These are phyloP conservation scores for Donacobius atricapilla DNA, from an alignment of 2,113 vertebrate genomes.

Conservation along the genomic window DNA sequence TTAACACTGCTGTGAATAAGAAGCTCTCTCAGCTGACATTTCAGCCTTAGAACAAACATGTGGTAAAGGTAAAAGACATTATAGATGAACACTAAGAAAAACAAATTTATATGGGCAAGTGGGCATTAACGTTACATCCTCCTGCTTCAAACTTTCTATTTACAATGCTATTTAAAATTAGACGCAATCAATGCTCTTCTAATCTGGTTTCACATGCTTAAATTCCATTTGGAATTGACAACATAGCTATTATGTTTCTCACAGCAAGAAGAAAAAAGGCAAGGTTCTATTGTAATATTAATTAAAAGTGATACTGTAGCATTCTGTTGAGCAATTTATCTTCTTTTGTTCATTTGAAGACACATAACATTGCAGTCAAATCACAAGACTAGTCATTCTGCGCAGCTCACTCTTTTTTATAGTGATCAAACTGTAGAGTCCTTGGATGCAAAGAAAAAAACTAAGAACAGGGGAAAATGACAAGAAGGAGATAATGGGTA, in stretches of 20 bases:
- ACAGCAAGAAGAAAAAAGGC: not conserved
- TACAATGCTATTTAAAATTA: not conserved
- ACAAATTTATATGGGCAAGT: not conserved
- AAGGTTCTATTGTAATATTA: not conserved
- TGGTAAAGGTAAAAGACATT: not conserved
- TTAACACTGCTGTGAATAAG: not conserved
- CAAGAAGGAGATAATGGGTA: not conserved
- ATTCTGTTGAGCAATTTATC: not conserved
- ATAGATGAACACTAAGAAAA: not conserved
- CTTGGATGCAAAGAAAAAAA: not conserved
- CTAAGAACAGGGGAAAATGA: not conserved
- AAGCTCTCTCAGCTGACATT: not conserved
- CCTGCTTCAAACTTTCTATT: not conserved
- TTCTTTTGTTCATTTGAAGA: not conserved
- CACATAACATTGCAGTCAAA: not conserved
- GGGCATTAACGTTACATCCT: not conserved
- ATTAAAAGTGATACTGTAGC: not conserved
- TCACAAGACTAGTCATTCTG: not conserved
- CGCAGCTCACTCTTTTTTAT: not conserved
- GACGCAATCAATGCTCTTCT: not conserved
- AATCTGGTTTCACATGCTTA: not conserved
- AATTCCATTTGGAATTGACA: not conserved
- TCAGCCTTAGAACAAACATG: not conserved
- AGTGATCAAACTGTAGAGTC: not conserved
- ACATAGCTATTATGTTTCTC: not conserved